Conservation (phyloP, 2,113 vertebrate species). For the Uria aalge region DNA sequence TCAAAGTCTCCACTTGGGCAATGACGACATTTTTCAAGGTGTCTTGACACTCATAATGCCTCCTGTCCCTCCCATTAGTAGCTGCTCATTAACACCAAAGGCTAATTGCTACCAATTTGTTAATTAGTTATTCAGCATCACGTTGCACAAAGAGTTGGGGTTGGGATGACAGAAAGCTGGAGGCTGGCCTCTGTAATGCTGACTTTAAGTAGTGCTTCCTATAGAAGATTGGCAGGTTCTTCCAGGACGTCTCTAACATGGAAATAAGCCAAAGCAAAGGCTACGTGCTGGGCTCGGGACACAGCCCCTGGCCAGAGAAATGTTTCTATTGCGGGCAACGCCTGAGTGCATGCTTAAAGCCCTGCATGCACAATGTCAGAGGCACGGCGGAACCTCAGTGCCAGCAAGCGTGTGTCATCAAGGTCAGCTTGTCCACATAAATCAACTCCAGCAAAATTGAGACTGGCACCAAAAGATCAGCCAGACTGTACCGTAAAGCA, state of each 20-base stretch:
- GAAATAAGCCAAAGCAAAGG: background rate
- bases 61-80: background rate
- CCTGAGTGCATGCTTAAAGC: background rate
- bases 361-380: background rate
- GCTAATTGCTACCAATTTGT: background rate
- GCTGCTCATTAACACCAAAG: background rate
- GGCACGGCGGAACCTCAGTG: rapidly evolving
- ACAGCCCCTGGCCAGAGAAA: background rate
- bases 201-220: background rate
- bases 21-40: background rate
- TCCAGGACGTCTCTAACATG: background rate
- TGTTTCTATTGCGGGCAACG: background rate
- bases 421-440: background rate
- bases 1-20: background rate
- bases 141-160: background rate
- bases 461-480: background rate
- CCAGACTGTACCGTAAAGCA: background rate
- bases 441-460: background rate
- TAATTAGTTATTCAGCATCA: background rate
- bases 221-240: background rate
- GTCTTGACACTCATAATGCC: background rate
- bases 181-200: background rate
- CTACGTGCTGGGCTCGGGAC: rapidly evolving
- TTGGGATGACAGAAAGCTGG: background rate
- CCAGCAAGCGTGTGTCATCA: background rate